Evolutionary conservation across 1,140 invertebrate species (phyloP).

Genomic region (Drosophila hydei): DNA sequence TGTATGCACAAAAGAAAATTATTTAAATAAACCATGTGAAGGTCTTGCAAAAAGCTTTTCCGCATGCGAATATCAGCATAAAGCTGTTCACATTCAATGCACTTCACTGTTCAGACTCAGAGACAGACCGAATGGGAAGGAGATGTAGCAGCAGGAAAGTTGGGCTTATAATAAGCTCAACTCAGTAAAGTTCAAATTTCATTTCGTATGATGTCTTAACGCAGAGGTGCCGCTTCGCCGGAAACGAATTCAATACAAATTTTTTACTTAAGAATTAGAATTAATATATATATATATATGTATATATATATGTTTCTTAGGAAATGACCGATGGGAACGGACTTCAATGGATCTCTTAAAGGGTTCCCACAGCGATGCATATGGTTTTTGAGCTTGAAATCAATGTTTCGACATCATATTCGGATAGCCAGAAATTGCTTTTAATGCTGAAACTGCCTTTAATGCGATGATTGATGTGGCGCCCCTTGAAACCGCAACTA

Average conservation of each 20-base stretch:
- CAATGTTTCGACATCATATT: constrained; percentile 39
- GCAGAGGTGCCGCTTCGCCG: constrained; percentile 49
- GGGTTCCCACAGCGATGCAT: constrained; percentile 58
- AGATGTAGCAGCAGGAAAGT: neutral
- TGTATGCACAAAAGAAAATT: constrained; percentile 53
- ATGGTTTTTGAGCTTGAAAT: constrained; percentile 31
- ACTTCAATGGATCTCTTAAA: constrained; percentile 15
- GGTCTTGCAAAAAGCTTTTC: constrained; percentile 64
- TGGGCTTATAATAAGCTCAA: neutral
- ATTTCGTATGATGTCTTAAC: constrained; percentile 3
- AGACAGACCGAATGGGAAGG: neutral
- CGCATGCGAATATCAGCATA: constrained; percentile 43
- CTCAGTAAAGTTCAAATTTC: constrained; percentile 41
- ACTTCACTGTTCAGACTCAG: constrained; percentile 6
- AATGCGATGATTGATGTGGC: constrained; percentile 78
- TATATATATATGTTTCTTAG: constrained; percentile 39
- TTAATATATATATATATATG: neutral
- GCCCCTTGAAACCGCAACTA: constrained; percentile 49
- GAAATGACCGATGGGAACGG: constrained; percentile 50
- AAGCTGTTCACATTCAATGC: constrained; percentile 9
- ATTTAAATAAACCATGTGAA: constrained; percentile 71
- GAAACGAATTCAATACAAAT: constrained; percentile 64
- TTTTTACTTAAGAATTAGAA: constrained; percentile 17
- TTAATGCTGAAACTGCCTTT: constrained; percentile 49
- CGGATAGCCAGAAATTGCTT: constrained; percentile 35